Percentiles rank a stretch among this genome's conserved stretches.
Evolutionary conservation across 1,140 invertebrate genomes (phyloP).

Genomic region (Atta texana): DNA sequence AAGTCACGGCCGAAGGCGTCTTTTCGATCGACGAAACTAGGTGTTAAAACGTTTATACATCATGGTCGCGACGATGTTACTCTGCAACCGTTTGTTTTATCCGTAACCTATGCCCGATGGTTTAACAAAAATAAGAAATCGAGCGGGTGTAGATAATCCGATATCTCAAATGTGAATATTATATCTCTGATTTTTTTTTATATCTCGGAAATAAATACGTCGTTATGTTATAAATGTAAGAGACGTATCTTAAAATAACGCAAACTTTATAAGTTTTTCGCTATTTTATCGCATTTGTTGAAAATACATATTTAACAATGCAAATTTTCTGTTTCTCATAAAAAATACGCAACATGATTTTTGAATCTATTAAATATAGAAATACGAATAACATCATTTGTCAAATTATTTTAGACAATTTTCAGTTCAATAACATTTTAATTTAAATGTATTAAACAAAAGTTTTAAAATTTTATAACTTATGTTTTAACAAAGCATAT

Average conservation of each 20-base stretch:
- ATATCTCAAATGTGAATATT: constrained; percentile 16
- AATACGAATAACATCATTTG: neutral
- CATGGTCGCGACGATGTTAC: neutral
- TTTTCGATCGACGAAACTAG: constrained; percentile 6
- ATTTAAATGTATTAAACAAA: neutral
- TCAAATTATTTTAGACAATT: neutral
- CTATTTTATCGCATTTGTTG: neutral
- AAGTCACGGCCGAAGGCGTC: constrained; percentile 51
- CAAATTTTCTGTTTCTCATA: neutral
- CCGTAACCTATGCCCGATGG: neutral
- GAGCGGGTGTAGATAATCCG: neutral
- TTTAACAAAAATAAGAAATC: constrained; percentile 13
- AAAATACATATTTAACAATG: neutral
- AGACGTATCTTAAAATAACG: neutral
- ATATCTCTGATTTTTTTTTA: neutral
- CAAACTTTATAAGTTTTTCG: neutral
- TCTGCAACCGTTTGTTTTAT: neutral
- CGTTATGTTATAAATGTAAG: neutral
- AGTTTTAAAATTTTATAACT: neutral
- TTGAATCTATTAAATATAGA: neutral
- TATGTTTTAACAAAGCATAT: neutral
- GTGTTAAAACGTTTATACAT: constrained; percentile 46
- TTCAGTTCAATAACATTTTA: neutral
- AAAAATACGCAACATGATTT: neutral
- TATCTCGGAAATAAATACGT: neutral